Evolutionary conservation across 2,797 vertebrate genomes (phyloP), one percentile per base, ranked within the genome.

Genomic region (Pseudochromis fuscus): DNA sequence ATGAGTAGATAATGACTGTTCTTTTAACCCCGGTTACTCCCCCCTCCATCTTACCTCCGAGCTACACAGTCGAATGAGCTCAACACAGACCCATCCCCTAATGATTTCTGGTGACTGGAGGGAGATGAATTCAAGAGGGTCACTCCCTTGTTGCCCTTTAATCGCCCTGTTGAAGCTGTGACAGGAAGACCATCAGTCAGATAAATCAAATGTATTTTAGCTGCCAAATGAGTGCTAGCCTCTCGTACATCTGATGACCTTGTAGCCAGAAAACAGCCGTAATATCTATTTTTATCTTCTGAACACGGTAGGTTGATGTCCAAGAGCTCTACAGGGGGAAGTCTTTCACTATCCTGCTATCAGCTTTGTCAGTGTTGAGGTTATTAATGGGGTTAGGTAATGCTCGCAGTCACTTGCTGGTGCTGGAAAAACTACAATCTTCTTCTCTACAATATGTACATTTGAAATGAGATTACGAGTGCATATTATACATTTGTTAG

Each of bases 81-180:
- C 37, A 65, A 27, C 48, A 46, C 9, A 3, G n/a, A 62, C 40
- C 18, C 16, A 23, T 80, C 65, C 56, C 44, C 38, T 70, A 75
- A 83, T 70, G 35, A 84, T 79, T 82, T 67, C 67, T 80, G 58
- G 31, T 59, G 46, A 67, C 70, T 33, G 23, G 40, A 73, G 45
- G 55, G 58, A 71, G 56, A 67, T 19, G 25, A 58, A 50, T 67
- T 80, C 42, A 63, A 42, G 81, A 56, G 57, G 52, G 56, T 74
- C 65, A 65, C 38, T 35, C 81, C 42, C 24, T 68, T 11, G 21
- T 68, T 71, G 27, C 28, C 63, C 68, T 81, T 83, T 70, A 55
- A 48, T 69, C 30, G 33, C 21, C 66, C 7, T 4, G 38, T 44
- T 58, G 52, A 76, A 67, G 45, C 49, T 46, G 19, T 67, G 55